phyloP scores from a whole-genome alignment of 2,797 vertebrate genomes.

The Linurgus olivaceus region DNA sequence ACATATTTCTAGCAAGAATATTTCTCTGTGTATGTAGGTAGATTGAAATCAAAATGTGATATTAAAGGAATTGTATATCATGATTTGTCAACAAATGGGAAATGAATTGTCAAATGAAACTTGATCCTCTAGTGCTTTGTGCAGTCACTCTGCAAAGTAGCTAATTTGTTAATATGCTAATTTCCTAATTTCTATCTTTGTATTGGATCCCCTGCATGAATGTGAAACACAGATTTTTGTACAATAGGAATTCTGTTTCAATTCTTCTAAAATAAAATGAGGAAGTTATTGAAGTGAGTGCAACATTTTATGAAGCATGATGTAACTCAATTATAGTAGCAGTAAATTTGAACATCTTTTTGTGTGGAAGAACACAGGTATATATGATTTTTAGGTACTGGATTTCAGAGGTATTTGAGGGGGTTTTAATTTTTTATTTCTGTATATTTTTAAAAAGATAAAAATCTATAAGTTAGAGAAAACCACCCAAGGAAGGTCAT shows the following conservation, averaged over 20 bases:
- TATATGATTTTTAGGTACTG: not conserved
- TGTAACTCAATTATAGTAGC: not conserved
- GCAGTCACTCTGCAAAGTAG: not conserved
- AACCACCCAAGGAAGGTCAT: not conserved
- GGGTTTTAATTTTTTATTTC: not conserved
- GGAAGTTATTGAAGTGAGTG: not conserved
- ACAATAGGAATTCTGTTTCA: not conserved
- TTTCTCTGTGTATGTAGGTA: not conserved
- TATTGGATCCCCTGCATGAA: not conserved
- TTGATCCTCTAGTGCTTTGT: not conserved
- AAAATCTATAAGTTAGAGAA: not conserved
- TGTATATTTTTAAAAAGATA: not conserved
- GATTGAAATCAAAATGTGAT: not conserved
- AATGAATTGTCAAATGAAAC: not conserved
- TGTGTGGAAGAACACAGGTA: not conserved
- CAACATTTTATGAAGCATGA: not conserved
- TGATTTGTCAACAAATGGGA: not conserved
- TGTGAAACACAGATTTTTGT: not conserved
- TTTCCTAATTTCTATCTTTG: not conserved
- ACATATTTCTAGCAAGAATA: not conserved
- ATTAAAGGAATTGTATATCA: not conserved
- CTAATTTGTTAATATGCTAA: not conserved
- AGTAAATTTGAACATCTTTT: not conserved
- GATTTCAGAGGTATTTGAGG: not conserved
- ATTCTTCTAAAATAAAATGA: not conserved